Evolutionary conservation across 2,797 vertebrate species (phyloP), one percentile per base, ranked within the genome.

Genomic region (Muscicapa comitata): DNA sequence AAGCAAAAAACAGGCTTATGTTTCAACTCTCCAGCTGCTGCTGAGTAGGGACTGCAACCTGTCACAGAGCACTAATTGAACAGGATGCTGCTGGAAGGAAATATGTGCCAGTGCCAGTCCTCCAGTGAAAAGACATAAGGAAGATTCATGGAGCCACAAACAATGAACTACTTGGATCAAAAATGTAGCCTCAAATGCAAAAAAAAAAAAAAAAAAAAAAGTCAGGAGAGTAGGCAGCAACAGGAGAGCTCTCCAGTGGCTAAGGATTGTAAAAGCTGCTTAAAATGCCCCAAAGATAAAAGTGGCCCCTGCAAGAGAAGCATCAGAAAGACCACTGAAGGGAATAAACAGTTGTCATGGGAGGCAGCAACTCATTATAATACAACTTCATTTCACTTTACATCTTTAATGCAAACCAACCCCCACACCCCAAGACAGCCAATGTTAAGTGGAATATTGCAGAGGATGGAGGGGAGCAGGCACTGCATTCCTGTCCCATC

Each of bases 51-150:
- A 93, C 89, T 18, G 3, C 55, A 68, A 81, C 90, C 81, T 96
- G 86, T 72, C 94, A 94, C 77, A 85, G 67, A 94, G 93, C 80
- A 80, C 93, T 97, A 96, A 97, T 95, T 96, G 97, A 97, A 96
- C 88, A 96, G 95, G 88, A 97, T 94, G 82, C 73, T 96, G 72
- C 74, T 53, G 89, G 78, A 92, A 96, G 88, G 75, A 96, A 96
- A 96, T 95, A 58, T 51, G 62, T 92, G 67, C 91, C 94, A 78
- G 63, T 33, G 86, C 55, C 86, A 38, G 80, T 77, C 37, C 67
- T 76, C 58, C 25, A 61, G 51, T 18, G 62, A 75, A 85, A 83
- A 96, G 58, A 66, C 50, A 28, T 75, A 85, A 92, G 94, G 80
- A 45, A 88, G 43, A 88, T 79, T 84, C 71, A 21, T 45, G 43